A percentile compares a stretch with the other conserved stretches of the same genome.
These are phyloP conservation scores for Arctopsyche grandis DNA, from an alignment of 1,140 invertebrate species.

Conservation along the genomic window DNA sequence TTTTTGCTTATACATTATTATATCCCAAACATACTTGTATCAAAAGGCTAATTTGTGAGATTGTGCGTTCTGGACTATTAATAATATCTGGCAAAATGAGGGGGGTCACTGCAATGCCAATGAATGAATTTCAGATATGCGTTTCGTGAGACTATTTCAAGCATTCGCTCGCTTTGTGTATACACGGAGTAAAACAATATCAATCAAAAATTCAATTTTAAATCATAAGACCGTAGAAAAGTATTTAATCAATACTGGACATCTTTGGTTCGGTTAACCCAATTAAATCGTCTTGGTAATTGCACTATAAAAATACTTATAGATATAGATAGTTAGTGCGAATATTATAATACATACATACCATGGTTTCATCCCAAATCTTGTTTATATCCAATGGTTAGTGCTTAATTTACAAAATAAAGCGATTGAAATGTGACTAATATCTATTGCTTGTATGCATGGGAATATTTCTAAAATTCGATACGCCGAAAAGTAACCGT, in stretches of 20 bases:
- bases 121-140: conserved; percentile 2
- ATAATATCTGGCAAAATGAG: neutral
- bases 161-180: conserved; percentile 6
- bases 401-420: too few species aligned
- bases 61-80: conserved; percentile 39
- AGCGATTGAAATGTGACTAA: too few species aligned
- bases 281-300: too few species aligned
- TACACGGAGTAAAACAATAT: neutral
- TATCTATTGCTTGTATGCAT: too few species aligned
- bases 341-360: neutral
- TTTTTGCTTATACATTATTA: conserved; percentile 33
- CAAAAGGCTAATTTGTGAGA: conserved; percentile 52
- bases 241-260: too few species aligned
- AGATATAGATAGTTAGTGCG: neutral
- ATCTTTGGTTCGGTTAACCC: too few species aligned
- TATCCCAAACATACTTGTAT: conserved; percentile 45
- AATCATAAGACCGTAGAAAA: too few species aligned
- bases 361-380: too few species aligned
- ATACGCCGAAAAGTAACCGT: neutral
- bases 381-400: too few species aligned
- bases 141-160: conserved; percentile 12
- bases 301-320: too few species aligned
- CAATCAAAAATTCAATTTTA: neutral
- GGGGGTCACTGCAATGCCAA: neutral
- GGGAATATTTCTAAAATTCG: too few species aligned